Percentiles rank a stretch among this genome's conserved stretches.
Evolutionary conservation across 2,888 invertebrate genomes (phyloP).

Genomic region (Chorisops tibialis): DNA sequence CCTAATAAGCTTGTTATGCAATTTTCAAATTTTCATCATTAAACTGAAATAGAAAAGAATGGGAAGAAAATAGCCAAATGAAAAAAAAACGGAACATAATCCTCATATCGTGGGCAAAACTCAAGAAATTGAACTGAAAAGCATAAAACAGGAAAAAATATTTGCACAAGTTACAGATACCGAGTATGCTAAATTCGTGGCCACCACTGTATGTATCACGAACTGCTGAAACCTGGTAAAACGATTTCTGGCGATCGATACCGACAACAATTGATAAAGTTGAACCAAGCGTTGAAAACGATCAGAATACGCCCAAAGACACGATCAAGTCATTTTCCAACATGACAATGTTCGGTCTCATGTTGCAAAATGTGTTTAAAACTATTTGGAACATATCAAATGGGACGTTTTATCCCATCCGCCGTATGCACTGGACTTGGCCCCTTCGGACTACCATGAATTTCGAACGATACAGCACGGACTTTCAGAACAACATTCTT

Average conservation of each 20-base stretch:
- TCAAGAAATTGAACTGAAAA: too few relatives aligned
- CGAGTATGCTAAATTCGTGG: too few relatives aligned
- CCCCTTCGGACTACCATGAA: slow-evolving; percentile 10
- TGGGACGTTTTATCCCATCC: slow-evolving; percentile 27
- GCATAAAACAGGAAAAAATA: too few relatives aligned
- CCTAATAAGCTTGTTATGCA: too few relatives aligned
- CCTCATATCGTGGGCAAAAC: too few relatives aligned
- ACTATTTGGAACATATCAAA: neutral
- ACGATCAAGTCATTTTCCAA: neutral
- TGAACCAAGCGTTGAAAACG: slow-evolving; percentile 13
- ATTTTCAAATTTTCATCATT: too few relatives aligned
- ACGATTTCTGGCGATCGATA: slow-evolving; percentile 10
- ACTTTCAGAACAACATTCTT: slow-evolving; percentile 14
- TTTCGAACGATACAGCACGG: slow-evolving; percentile 22
- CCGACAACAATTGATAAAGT: slow-evolving; percentile 7
- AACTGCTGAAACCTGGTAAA: slow-evolving; percentile 25
- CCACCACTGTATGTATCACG: slow-evolving; percentile 23
- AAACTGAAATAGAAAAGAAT: too few relatives aligned
- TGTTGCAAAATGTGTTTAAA: neutral
- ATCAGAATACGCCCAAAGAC: slow-evolving; percentile 16
- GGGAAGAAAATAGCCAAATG: too few relatives aligned
- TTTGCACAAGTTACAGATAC: too few relatives aligned
- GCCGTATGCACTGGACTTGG: slow-evolving; percentile 23
- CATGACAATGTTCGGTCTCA: slow-evolving; percentile 19
- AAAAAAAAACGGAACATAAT: too few relatives aligned